Conservation (phyloP, 1,140 invertebrate species). For the Drosophila pallidifrons region DNA sequence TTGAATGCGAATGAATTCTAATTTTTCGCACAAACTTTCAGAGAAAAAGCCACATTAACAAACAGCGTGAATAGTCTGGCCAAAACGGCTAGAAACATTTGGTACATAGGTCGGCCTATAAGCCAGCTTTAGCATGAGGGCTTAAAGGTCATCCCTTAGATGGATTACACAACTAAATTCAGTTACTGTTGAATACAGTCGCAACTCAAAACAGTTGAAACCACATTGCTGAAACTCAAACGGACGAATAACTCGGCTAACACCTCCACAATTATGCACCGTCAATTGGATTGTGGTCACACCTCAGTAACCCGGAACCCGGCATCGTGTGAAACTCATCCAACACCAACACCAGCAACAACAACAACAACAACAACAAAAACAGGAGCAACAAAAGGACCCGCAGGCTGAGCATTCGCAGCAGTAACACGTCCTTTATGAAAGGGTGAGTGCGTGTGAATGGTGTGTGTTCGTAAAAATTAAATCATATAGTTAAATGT, state of each 20-base stretch:
- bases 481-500: slow-evolving; percentile 37
- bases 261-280: slow-evolving; percentile 50
- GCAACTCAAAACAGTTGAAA: not conserved
- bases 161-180: not conserved
- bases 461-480: slow-evolving; percentile 18
- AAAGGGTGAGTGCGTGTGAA: not conserved
- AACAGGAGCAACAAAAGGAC: not conserved
- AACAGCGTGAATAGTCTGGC: slow-evolving; percentile 17
- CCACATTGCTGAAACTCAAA: not conserved
- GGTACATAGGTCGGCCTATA: slow-evolving; percentile 6
- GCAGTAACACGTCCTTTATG: slow-evolving; percentile 6
- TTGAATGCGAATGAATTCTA: slow-evolving; percentile 78
- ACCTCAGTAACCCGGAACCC: slow-evolving; percentile 12
- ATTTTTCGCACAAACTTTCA: slow-evolving; percentile 74
- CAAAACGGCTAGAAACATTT: not conserved
- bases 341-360: not conserved
- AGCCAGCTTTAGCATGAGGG: slow-evolving; percentile 8
- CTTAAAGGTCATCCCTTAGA: not conserved
- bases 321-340: slow-evolving; percentile 11
- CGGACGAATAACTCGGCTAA: slow-evolving; percentile 24
- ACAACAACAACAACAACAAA: not conserved
- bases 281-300: slow-evolving; percentile 52
- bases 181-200: not conserved
- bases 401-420: slow-evolving; percentile 25
- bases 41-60: slow-evolving; percentile 50